Evolutionary conservation across 2,797 vertebrate species (phyloP), one percentile per base, ranked within the genome.

Genomic region (Aselliscus stoliczkanus): DNA sequence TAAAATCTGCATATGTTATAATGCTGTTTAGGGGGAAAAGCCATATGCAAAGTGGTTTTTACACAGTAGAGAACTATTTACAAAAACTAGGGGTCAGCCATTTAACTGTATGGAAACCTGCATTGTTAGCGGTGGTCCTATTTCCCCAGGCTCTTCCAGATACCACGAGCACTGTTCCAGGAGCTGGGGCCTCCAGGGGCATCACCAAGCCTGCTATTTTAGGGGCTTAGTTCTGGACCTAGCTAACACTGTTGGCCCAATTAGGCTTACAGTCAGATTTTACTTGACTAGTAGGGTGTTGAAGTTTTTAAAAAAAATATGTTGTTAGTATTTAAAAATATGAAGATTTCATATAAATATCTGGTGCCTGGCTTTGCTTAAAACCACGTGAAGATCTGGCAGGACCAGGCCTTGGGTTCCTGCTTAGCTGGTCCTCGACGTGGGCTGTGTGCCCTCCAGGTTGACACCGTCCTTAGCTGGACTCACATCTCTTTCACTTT

Each of bases 11-110:
- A 73, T 87, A 70, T 87, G 88, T 88, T 89, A 76, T 60, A 73
- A 92, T 54, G 70, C 84, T 90, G 86, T 96, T 95, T 85, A 90
- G 69, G 87, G 87, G 94, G 88, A 88, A 80, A 76, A 96, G 92
- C 91, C 77, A 44, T 58, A 89, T 58, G 88, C 56, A 37, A 76
- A 82, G 72, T 72, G 73, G 31, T 52, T 92, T 86, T 89, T 62
- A 88, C 52, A 62, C 65, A 92, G 75, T 39, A 60, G 58, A 87
- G 58, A 67, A 56, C 69, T 90, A 31, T 95, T 94, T 93, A 77
- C 72, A 62, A 60, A 90, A 95, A 80, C 69, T 29, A 88, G 50
- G 2, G 1, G 65, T 86, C 60, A 70, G 72, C 67, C 75, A 20
- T 79, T 90, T 76, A 95, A 93, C 56, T 94, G 23, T 52, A 80